Conservation (phyloP, 2,888 invertebrate species). For the Heliconius sara region DNA sequence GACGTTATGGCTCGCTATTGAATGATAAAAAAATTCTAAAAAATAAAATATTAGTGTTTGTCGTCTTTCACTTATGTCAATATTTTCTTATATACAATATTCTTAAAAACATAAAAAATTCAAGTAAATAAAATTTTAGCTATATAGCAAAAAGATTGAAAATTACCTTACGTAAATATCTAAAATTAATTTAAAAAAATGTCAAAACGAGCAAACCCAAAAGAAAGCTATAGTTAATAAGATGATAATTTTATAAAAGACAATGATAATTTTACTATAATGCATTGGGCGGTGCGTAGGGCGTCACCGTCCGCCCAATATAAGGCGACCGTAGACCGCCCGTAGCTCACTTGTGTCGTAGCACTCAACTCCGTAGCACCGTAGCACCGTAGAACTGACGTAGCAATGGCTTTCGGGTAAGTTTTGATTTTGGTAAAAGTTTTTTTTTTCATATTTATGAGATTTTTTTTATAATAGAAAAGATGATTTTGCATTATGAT, state of each 20-base stretch:
- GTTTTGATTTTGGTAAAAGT: slow-evolving; percentile 43
- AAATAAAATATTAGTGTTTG: too few relatives aligned
- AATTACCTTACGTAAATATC: background rate
- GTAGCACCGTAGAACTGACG: slow-evolving; percentile 55
- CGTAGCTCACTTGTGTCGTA: slow-evolving; percentile 58
- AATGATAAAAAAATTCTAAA: too few relatives aligned
- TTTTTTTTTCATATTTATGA: slow-evolving; percentile 10
- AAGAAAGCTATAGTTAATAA: background rate
- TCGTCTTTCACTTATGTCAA: too few relatives aligned
- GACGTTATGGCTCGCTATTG: too few relatives aligned
- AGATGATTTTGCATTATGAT: background rate
- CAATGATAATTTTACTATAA: background rate
- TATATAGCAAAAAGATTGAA: too few relatives aligned
- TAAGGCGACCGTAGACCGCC: slow-evolving; percentile 61
- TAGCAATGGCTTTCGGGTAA: slow-evolving; percentile 62
- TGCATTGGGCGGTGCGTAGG: slow-evolving; percentile 60
- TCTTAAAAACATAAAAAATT: too few relatives aligned
- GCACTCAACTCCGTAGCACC: slow-evolving; percentile 45
- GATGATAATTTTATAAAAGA: background rate
- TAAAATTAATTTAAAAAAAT: background rate
- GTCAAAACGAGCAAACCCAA: background rate
- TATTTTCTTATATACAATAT: too few relatives aligned
- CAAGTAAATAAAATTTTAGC: too few relatives aligned
- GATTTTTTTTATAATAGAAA: background rate
- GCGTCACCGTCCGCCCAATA: slow-evolving; percentile 63